Percentiles rank a stretch among this genome's conserved stretches.
phyloP scores from a whole-genome alignment of 2,797 vertebrate species.

The Lagorchestes hirsutus region DNA sequence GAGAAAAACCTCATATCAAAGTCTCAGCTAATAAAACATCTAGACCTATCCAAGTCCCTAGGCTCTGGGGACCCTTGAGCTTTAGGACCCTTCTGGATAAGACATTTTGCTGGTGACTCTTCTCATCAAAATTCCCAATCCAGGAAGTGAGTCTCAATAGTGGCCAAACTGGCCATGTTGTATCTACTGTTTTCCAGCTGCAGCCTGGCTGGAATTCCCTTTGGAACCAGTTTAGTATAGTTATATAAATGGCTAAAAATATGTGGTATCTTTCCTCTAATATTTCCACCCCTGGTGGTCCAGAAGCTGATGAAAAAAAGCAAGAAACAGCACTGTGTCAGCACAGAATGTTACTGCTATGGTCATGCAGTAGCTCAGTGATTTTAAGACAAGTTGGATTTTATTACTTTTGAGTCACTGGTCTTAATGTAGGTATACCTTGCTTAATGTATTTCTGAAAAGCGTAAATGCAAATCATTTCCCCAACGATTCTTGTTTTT shows the following conservation, averaged over 20 bases:
- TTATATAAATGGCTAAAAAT: conserved; percentile 26
- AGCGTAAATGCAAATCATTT: background rate
- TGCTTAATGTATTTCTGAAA: background rate
- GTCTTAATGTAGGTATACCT: background rate
- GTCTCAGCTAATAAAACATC: background rate
- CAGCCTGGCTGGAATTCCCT: background rate
- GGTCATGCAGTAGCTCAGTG: background rate
- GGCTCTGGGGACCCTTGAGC: background rate
- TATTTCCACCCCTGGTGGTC: background rate
- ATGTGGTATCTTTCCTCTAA: background rate
- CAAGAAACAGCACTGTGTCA: background rate
- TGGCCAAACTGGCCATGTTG: background rate
- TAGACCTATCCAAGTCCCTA: background rate
- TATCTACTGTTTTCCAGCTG: background rate
- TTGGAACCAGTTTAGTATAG: background rate
- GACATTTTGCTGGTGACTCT: background rate
- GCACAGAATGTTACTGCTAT: background rate
- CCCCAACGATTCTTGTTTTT: background rate
- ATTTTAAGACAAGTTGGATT: conserved; percentile 14
- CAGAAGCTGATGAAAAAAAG: background rate
- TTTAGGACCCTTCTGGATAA: background rate
- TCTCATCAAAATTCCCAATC: background rate
- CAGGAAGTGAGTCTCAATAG: background rate
- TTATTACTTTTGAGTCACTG: background rate
- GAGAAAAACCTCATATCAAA: background rate